Percentiles rank a stretch among this genome's conserved stretches.
phyloP scores from a whole-genome alignment of 2,797 vertebrate species.

The Artibeus jamaicensis region DNA sequence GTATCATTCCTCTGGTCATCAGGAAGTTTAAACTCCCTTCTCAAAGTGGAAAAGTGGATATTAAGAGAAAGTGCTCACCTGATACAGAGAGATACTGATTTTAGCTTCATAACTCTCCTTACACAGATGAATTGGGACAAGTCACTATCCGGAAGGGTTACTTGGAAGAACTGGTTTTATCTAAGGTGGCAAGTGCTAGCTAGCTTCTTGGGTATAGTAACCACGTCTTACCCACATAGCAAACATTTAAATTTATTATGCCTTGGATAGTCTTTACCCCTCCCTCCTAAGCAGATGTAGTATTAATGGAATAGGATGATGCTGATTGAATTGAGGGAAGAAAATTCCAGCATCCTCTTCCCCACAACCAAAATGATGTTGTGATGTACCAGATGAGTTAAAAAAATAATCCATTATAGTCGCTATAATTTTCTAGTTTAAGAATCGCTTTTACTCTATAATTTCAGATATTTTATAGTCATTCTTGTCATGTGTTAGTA shows the following conservation, averaged over 20 bases:
- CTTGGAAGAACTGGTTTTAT: background rate
- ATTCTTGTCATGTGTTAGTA: background rate
- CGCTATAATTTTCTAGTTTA: background rate
- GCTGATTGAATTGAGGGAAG: background rate
- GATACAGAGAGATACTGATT: background rate
- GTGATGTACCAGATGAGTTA: background rate
- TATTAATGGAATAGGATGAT: background rate
- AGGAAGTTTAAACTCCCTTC: background rate
- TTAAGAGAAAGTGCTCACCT: background rate
- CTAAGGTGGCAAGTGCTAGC: background rate
- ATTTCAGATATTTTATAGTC: background rate
- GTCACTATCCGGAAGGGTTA: background rate
- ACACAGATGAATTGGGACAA: background rate
- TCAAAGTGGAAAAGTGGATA: background rate
- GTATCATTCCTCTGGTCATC: accelerated
- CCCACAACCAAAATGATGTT: background rate
- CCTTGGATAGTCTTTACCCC: background rate
- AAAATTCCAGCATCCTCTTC: background rate
- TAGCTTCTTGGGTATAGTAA: background rate
- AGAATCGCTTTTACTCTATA: background rate
- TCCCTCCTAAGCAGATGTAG: background rate
- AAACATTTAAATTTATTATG: background rate
- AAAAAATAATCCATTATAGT: background rate
- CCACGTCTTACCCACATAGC: background rate
- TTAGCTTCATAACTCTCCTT: background rate